These are phyloP conservation scores for Calephelis perditalis DNA, from an alignment of 2,888 invertebrate species.

Conservation along the genomic window DNA sequence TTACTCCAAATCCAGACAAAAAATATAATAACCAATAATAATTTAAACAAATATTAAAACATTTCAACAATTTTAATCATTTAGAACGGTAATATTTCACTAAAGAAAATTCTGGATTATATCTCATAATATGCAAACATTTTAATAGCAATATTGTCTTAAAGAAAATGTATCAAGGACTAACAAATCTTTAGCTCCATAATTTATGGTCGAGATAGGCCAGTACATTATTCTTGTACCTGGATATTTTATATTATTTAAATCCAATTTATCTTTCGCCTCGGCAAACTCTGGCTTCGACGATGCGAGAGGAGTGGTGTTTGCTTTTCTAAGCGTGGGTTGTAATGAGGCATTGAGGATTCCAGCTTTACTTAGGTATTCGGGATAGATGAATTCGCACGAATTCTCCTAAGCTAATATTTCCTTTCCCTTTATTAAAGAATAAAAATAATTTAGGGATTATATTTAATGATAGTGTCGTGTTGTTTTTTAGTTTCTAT, in stretches of 20 bases:
- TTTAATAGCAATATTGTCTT: background rate
- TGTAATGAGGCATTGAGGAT: conserved; percentile 9
- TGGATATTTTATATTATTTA: conserved; percentile 13
- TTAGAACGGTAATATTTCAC: too few species aligned
- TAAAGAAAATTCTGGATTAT: too few species aligned
- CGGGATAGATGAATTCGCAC: background rate
- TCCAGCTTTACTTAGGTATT: conserved; percentile 4
- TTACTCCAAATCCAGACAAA: too few species aligned
- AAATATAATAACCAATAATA: too few species aligned
- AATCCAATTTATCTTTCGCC: conserved; percentile 15
- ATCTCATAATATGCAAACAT: background rate
- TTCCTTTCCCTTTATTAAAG: background rate
- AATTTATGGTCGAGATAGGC: conserved; percentile 17
- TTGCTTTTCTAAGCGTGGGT: conserved; percentile 10
- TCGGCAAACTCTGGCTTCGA: conserved; percentile 1
- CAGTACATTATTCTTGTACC: conserved; percentile 3
- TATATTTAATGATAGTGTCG: too few species aligned
- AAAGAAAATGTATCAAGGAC: conserved; percentile 14
- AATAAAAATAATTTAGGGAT: background rate
- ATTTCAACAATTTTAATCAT: too few species aligned
- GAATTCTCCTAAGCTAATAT: background rate
- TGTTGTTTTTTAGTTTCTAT: too few species aligned
- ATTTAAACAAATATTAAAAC: too few species aligned
- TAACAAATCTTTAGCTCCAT: conserved; percentile 9
- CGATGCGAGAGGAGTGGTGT: conserved; percentile 4